Evolutionary conservation across 2,888 invertebrate genomes (phyloP).

Genomic region (Ormyrus labotus): DNA sequence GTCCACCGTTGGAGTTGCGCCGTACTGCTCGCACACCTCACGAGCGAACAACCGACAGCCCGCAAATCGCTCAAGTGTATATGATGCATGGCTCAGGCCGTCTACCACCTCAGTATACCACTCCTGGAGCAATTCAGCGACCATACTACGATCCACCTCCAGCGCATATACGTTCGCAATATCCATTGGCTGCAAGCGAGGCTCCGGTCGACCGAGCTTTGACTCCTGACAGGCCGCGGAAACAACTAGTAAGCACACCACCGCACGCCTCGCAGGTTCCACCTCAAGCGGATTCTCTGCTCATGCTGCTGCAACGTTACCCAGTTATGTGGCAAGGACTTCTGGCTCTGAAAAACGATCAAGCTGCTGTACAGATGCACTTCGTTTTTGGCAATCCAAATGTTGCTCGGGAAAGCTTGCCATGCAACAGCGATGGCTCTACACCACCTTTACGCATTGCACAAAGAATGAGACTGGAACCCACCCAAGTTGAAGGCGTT

Average conservation of each 20-base stretch:
- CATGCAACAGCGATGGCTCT: constrained; percentile 88
- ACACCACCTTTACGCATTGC: constrained; percentile 94
- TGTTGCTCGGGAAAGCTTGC: constrained; percentile 92
- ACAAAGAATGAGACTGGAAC: constrained; percentile 98
- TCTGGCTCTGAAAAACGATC: constrained; percentile 96
- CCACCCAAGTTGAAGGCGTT: constrained; percentile 96
- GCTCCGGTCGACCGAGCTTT: constrained; percentile 75
- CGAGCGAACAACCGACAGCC: constrained; percentile 83
- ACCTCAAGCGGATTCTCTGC: constrained; percentile 88
- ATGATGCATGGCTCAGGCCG: constrained; percentile 77
- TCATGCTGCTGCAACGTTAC: constrained; percentile 91
- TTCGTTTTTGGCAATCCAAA: constrained; percentile 95
- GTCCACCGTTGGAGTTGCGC: constrained; percentile 86
- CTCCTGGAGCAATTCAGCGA: constrained; percentile 69
- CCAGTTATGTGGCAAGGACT: constrained; percentile 99
- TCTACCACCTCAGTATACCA: constrained; percentile 69
- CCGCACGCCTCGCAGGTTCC: constrained; percentile 84
- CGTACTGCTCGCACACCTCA: constrained; percentile 76
- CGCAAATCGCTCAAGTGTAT: constrained; percentile 83
- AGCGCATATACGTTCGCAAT: constrained; percentile 77
- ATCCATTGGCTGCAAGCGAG: constrained; percentile 73
- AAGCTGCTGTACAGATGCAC: constrained; percentile 98
- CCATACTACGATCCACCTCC: constrained; percentile 81
- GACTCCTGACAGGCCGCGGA: constrained; percentile 77
- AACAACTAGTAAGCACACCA: constrained; percentile 73